Conservation (phyloP, 1,140 invertebrate species). For the Gryon sp. region DNA sequence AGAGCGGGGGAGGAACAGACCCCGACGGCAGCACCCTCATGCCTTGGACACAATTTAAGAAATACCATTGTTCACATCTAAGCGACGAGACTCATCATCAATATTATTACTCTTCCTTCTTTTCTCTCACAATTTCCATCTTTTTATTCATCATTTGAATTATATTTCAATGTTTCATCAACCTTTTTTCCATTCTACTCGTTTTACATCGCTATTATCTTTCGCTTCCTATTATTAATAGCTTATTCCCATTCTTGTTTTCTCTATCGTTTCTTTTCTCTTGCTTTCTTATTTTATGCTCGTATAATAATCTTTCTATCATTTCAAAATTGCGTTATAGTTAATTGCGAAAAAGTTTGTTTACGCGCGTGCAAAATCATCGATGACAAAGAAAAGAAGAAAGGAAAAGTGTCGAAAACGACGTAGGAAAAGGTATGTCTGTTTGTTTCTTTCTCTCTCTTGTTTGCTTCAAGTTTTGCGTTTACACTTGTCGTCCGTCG, state of each 20-base stretch:
- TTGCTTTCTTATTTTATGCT: not conserved
- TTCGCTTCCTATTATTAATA: too few species aligned
- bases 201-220: conserved; percentile 3
- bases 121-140: too few species aligned
- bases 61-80: conserved; percentile 66
- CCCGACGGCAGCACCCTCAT: conserved; percentile 61
- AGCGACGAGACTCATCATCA: conserved; percentile 59
- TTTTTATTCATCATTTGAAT: too few species aligned
- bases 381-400: conserved; percentile 58
- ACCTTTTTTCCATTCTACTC: conserved; percentile 3
- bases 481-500: conserved; percentile 2
- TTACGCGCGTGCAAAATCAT: conserved; percentile 69
- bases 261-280: conserved; percentile 5
- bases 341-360: conserved; percentile 63
- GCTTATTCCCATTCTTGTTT: too few species aligned
- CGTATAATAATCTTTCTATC: conserved; percentile 16
- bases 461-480: conserved; percentile 13
- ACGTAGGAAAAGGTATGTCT: conserved; percentile 53
- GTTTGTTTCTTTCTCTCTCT: too few species aligned
- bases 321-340: conserved; percentile 50
- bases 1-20: conserved; percentile 60
- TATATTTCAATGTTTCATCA: conserved; percentile 28
- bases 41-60: conserved; percentile 69
- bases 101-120: conserved; percentile 49
- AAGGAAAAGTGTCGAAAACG: conserved; percentile 48